Conservation (phyloP, 2,797 vertebrate species). For the Xiphophorus birchmanni region DNA sequence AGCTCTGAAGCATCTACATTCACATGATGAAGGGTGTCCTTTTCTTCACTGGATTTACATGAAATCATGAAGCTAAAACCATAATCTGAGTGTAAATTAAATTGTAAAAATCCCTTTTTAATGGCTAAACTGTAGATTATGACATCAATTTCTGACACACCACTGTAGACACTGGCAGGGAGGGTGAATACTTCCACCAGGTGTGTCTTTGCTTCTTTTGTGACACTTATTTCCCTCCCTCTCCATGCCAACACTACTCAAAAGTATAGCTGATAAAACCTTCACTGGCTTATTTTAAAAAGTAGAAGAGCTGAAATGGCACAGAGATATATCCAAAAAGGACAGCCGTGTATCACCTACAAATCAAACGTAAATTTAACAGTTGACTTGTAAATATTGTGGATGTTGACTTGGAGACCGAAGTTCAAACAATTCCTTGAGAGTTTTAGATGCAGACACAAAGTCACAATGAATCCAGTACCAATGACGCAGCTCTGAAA, state of each 20-base stretch:
- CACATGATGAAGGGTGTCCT: background rate
- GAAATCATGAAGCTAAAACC: background rate
- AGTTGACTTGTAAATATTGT: constrained; percentile 52
- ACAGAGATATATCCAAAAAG: constrained; percentile 21
- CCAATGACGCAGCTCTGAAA: constrained; percentile 48
- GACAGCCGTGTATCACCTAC: constrained; percentile 12
- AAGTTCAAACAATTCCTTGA: constrained; percentile 23
- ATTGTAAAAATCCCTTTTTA: constrained; percentile 2
- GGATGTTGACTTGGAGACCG: constrained; percentile 51
- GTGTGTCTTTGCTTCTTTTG: constrained; percentile 51
- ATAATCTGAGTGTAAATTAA: constrained; percentile 15
- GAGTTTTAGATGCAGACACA: constrained; percentile 41
- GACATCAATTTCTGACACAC: constrained; percentile 6
- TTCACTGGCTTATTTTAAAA: constrained; percentile 24
- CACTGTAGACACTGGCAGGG: constrained; percentile 25
- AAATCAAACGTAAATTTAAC: constrained; percentile 34
- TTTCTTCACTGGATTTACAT: background rate
- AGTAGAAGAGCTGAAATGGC: constrained; percentile 5
- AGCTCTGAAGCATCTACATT: constrained; percentile 5
- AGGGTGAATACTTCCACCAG: constrained; percentile 55
- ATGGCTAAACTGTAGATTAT: constrained; percentile 4
- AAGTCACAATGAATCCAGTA: constrained; percentile 40
- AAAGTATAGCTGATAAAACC: constrained; percentile 21
- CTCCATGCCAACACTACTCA: constrained; percentile 21
- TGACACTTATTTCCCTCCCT: constrained; percentile 5